Conservation (phyloP, 2,113 vertebrate genomes). For the Boleophthalmus pectinirostris region DNA sequence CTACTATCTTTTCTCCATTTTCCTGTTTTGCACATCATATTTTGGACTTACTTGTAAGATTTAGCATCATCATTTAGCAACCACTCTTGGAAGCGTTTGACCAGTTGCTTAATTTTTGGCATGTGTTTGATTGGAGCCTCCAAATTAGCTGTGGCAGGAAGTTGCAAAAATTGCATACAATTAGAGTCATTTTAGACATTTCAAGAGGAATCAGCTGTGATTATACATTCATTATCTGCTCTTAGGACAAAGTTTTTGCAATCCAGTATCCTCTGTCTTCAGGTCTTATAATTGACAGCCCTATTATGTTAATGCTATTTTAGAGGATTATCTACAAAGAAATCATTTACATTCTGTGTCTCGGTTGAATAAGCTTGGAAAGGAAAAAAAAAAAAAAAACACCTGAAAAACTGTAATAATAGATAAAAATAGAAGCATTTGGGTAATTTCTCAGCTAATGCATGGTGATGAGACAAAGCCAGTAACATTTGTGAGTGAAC, state of each 20-base stretch:
- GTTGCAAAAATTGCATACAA: neutral
- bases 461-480: constrained; percentile 27
- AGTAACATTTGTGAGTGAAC: neutral
- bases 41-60: neutral
- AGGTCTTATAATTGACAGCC: constrained; percentile 27
- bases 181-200: neutral
- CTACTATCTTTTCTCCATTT: no score
- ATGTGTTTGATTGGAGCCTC: constrained; percentile 4
- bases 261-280: constrained; percentile 27
- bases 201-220: neutral
- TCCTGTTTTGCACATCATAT: neutral
- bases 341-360: constrained; percentile 33
- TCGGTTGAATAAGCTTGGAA: constrained; percentile 24
- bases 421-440: constrained; percentile 7
- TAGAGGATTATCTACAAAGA: constrained; percentile 34
- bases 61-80: neutral
- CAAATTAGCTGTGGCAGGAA: neutral
- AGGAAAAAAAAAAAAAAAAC: neutral
- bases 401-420: neutral
- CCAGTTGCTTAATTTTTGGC: neutral
- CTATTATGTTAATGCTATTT: constrained; percentile 37
- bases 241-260: neutral
- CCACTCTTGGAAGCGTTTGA: neutral
- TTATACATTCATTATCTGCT: constrained; percentile 8
- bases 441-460: constrained; percentile 11